A percentile compares a stretch with the other conserved stretches of the same genome.
Conservation (phyloP, 2,888 invertebrate genomes). For the Calliscelio sp. region DNA sequence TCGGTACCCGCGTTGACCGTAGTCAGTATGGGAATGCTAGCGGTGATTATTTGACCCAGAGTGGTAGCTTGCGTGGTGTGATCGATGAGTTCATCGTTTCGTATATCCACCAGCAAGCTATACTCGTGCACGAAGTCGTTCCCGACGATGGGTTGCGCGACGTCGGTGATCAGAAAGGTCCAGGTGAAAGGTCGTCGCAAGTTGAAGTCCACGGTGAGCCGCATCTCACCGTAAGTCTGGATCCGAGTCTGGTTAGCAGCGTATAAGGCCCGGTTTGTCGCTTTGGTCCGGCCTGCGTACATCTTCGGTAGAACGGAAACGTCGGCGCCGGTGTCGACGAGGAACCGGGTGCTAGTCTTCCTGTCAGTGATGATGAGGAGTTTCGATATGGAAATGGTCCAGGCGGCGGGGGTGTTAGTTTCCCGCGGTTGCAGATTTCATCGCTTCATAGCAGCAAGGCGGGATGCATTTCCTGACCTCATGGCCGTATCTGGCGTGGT, state of each 20-base stretch:
- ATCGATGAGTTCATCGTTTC: background rate
- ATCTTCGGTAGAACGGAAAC: conserved; percentile 13
- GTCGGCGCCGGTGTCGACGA: conserved; percentile 43
- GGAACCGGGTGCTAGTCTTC: background rate
- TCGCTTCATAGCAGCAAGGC: background rate
- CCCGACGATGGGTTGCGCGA: conserved; percentile 45
- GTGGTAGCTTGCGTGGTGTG: background rate
- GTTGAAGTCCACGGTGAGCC: conserved; percentile 76
- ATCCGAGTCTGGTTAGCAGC: conserved; percentile 81
- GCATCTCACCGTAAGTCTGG: conserved; percentile 76
- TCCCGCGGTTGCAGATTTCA: conserved; percentile 14
- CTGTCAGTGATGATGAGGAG: conserved; percentile 1
- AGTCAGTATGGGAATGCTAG: background rate
- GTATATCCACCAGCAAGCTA: conserved; percentile 8
- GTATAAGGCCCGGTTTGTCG: background rate
- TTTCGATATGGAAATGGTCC: background rate
- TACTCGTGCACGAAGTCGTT: conserved; percentile 21
- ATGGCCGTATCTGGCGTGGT: background rate
- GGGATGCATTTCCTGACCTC: background rate
- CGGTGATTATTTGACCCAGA: background rate
- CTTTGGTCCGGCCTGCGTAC: background rate
- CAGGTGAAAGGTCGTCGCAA: conserved; percentile 78
- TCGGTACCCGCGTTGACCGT: background rate
- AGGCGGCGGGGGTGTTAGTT: conserved; percentile 35
- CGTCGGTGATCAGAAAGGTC: conserved; percentile 80